Evolutionary conservation across 2,797 vertebrate genomes (phyloP).

Genomic region (Coregonus suidteri): DNA sequence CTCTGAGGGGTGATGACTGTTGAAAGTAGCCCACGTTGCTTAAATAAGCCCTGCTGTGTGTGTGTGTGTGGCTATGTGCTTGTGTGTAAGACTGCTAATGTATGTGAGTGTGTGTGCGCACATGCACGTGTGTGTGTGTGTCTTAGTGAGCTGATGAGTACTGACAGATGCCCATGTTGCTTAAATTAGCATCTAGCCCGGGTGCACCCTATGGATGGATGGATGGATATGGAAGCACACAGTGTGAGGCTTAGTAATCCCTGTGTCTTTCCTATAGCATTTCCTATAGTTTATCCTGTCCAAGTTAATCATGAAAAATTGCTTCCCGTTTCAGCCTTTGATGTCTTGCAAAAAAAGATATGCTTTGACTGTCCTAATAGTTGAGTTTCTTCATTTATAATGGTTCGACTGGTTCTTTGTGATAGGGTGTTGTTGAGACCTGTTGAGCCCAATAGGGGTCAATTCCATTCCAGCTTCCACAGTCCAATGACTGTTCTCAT

Average conservation of each 20-base stretch:
- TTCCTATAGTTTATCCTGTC: conserved; percentile 32
- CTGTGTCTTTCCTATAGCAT: conserved; percentile 19
- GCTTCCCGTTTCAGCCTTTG: conserved; percentile 32
- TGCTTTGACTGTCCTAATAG: neutral
- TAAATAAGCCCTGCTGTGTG: conserved; percentile 46
- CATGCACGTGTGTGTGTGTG: conserved; percentile 18
- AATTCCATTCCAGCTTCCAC: no score
- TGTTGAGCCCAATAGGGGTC: no score
- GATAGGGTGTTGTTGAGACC: no score
- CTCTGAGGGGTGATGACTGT: conserved; percentile 55
- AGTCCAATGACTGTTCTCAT: no score
- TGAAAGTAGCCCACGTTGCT: conserved; percentile 33
- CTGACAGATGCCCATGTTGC: conserved; percentile 69
- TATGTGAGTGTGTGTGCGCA: conserved; percentile 29
- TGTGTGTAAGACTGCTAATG: conserved; percentile 45
- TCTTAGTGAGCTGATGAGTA: conserved; percentile 59
- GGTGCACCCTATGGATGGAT: conserved; percentile 39
- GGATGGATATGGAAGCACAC: conserved; percentile 49
- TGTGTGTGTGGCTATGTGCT: conserved; percentile 39
- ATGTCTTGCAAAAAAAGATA: conserved; percentile 8
- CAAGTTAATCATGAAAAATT: conserved; percentile 43
- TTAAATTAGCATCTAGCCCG: conserved; percentile 63
- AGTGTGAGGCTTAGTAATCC: conserved; percentile 22
- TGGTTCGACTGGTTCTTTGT: neutral
- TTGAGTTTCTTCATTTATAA: neutral